A percentile compares a stretch with the other conserved stretches of the same genome.
These are phyloP conservation scores for Strongylocentrotus purpuratus DNA, from an alignment of 35 echinoderm and acorn worm species.

Conservation along the genomic window DNA sequence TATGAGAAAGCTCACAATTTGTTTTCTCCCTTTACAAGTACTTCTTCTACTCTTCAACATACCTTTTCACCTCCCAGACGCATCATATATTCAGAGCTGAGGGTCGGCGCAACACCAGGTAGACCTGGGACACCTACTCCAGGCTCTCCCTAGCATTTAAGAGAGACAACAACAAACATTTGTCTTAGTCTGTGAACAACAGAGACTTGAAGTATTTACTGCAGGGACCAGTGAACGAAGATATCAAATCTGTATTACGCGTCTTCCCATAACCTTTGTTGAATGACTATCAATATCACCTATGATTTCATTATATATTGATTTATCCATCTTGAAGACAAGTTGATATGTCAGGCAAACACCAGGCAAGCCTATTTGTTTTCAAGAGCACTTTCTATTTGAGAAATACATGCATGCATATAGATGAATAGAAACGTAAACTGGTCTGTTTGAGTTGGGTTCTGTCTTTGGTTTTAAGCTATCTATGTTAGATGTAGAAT, in stretches of 20 bases:
- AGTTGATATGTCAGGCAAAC: too few relatives aligned
- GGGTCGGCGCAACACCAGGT: slow-evolving; percentile 30
- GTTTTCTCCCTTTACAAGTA: too few relatives aligned
- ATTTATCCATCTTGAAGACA: too few relatives aligned
- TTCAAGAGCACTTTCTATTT: too few relatives aligned
- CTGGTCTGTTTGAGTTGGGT: too few relatives aligned
- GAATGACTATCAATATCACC: neutral
- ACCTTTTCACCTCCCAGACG: slow-evolving; percentile 59
- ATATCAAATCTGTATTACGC: neutral
- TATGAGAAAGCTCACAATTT: too few relatives aligned
- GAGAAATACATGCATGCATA: too few relatives aligned
- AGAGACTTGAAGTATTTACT: neutral
- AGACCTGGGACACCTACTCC: slow-evolving; percentile 60
- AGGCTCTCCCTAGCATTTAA: slow-evolving; percentile 47
- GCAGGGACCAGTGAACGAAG: neutral
- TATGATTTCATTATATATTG: neutral
- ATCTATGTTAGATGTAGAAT: too few relatives aligned
- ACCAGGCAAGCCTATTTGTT: too few relatives aligned
- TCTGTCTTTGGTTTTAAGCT: too few relatives aligned
- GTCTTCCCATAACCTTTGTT: neutral
- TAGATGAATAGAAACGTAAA: too few relatives aligned
- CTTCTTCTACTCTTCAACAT: neutral
- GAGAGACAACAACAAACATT: neutral
- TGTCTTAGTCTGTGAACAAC: too few relatives aligned
- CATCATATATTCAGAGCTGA: slow-evolving; percentile 14